A percentile compares a stretch with the other conserved stretches of the same genome.
Conservation (phyloP, 2,797 vertebrate species). For the Meriones psammophilus region DNA sequence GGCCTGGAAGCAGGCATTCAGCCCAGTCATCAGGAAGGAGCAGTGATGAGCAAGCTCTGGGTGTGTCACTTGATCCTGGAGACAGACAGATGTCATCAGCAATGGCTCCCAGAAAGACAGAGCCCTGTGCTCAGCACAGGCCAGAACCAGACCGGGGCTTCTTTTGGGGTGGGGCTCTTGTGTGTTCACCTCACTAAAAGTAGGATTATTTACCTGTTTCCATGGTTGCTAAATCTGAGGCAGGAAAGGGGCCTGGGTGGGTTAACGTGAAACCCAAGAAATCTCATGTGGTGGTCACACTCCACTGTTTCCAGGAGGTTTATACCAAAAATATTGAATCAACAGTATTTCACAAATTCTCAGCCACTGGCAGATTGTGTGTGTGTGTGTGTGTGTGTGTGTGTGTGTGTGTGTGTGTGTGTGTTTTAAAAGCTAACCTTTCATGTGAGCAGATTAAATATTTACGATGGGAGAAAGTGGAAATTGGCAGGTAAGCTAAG, state of each 20-base stretch:
- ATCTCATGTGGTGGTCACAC: not conserved
- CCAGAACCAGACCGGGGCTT: accelerated
- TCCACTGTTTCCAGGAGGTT: not conserved
- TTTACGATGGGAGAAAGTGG: not conserved
- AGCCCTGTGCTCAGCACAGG: accelerated
- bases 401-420: not conserved
- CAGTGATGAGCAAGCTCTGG: not conserved
- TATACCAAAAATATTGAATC: not conserved
- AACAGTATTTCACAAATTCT: constrained; percentile 46
- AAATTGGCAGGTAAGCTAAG: constrained; percentile 20
- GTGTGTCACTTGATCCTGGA: not conserved
- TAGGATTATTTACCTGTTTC: not conserved
- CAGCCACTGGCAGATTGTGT: not conserved
- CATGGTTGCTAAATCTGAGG: not conserved
- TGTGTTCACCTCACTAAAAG: not conserved
- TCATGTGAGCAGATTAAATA: constrained; percentile 22
- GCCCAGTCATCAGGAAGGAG: not conserved
- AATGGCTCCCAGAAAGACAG: not conserved
- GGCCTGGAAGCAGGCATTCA: not conserved
- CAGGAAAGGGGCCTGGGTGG: not conserved
- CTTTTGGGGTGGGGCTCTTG: not conserved
- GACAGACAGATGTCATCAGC: not conserved
- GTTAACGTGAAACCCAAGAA: not conserved
- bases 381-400: not conserved
- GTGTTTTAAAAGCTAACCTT: not conserved